phyloP scores from a whole-genome alignment of 2,888 invertebrate genomes.

The Nasonovia ribisnigri region DNA sequence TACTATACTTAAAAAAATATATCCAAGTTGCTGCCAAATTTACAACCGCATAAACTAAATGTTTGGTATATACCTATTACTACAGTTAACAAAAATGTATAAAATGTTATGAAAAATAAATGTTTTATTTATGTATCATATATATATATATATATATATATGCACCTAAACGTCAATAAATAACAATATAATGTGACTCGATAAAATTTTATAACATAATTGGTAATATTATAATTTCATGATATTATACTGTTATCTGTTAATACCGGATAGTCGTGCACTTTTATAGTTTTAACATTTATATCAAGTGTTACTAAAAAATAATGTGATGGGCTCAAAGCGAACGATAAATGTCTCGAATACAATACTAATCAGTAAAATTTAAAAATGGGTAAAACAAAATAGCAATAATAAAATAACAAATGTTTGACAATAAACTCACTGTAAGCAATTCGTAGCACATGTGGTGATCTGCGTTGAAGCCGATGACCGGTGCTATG shows the following conservation, averaged over 20 bases:
- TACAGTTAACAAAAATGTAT: too few species aligned
- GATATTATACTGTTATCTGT: too few species aligned
- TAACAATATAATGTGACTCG: not conserved
- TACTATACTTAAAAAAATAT: not conserved
- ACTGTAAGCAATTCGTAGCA: conserved; percentile 25
- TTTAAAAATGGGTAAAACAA: not conserved
- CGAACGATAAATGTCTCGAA: not conserved
- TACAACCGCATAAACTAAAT: not conserved
- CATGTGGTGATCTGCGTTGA: conserved; percentile 1
- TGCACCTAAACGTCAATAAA: not conserved
- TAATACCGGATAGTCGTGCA: not conserved
- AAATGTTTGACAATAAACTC: not conserved
- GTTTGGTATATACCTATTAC: not conserved
- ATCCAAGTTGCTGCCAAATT: not conserved
- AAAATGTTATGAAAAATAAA: too few species aligned
- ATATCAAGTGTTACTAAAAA: not conserved
- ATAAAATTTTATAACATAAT: not conserved
- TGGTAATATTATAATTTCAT: not conserved
- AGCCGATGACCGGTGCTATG: conserved; percentile 17
- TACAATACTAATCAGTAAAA: not conserved
- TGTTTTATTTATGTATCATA: too few species aligned
- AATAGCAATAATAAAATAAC: not conserved
- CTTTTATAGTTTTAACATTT: not conserved
- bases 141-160: too few species aligned
- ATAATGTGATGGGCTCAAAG: not conserved